Conservation (phyloP, 2,113 vertebrate genomes). For the Pseudorectes ferrugineus region DNA sequence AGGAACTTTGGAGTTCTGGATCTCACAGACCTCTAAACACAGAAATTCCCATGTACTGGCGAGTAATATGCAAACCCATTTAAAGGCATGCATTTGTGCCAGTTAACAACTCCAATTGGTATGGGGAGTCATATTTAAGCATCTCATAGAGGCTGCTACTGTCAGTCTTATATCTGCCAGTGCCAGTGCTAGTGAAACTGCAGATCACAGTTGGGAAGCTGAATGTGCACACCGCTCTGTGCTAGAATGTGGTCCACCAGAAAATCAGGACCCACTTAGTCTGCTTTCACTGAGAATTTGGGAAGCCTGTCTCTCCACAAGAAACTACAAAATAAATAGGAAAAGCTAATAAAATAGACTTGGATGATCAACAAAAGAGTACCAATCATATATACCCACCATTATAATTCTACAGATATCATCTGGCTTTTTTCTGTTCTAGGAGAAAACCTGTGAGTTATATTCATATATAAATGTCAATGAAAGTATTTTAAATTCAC, state of each 20-base stretch:
- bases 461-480: neutral
- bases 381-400: neutral
- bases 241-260: neutral
- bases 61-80: neutral
- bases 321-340: neutral
- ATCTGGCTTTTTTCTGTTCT: neutral
- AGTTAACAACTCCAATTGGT: neutral
- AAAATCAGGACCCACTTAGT: neutral
- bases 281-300: neutral
- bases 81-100: neutral
- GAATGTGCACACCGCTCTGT: neutral
- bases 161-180: neutral
- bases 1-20: neutral
- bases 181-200: neutral
- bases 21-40: neutral
- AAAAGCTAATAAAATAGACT: neutral
- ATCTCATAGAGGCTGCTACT: neutral
- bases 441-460: neutral
- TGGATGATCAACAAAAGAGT: neutral
- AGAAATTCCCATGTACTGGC: neutral
- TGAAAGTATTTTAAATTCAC: neutral
- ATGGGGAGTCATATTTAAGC: neutral
- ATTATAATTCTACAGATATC: neutral
- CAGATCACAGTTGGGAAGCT: neutral
- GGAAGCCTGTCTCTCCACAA: neutral